Evolutionary conservation across 2,113 vertebrate species (phyloP).

Genomic region (Ceratotherium simum): DNA sequence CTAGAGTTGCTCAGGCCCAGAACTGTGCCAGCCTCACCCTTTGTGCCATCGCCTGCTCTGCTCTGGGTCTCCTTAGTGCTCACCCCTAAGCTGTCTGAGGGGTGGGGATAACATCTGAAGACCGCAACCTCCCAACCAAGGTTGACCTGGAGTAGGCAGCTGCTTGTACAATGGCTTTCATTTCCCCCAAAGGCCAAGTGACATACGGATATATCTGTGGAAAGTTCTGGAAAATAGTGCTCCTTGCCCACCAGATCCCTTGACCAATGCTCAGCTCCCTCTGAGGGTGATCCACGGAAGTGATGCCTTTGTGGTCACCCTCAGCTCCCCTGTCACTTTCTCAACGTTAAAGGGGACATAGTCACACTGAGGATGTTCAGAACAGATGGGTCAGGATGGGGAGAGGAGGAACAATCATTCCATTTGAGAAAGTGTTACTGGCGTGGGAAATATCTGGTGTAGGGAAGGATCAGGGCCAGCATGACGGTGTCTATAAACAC

Average conservation of each 20-base stretch:
- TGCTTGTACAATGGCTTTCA: neutral
- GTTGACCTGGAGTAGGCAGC: neutral
- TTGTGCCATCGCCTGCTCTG: accelerated
- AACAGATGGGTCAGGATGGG: neutral
- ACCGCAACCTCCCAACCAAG: neutral
- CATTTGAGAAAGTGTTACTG: neutral
- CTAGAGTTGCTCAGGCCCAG: neutral
- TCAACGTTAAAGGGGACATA: neutral
- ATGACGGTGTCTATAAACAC: accelerated
- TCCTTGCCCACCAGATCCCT: neutral
- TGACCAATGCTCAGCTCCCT: neutral
- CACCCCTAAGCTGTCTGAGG: neutral
- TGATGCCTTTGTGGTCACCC: neutral
- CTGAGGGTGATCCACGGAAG: neutral
- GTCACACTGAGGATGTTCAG: neutral
- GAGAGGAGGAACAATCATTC: neutral
- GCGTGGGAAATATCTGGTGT: accelerated
- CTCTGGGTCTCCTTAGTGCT: neutral
- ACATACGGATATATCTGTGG: neutral
- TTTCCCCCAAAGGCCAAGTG: neutral
- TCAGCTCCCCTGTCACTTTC: neutral
- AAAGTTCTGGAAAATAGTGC: conserved; percentile 49
- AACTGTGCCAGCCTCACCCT: neutral
- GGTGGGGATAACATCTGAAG: neutral
- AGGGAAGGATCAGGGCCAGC: neutral